phyloP scores from a whole-genome alignment of 2,888 invertebrate species.

The Dolomedes plantarius region DNA sequence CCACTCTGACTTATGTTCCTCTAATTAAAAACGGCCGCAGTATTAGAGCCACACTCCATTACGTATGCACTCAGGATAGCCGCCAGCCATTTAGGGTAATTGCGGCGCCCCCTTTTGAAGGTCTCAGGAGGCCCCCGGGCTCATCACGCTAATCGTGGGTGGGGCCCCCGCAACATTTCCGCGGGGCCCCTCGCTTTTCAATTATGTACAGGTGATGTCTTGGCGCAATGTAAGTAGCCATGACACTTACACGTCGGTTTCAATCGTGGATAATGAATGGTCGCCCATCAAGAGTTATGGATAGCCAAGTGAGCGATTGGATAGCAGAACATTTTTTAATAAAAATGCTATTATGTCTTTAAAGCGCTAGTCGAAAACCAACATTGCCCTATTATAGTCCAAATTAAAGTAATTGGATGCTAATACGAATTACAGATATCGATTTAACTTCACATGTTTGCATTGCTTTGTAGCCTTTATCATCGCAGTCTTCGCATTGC shows the following conservation, averaged over 20 bases:
- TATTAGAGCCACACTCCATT: constrained; percentile 32
- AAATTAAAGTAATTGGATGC: constrained; percentile 9
- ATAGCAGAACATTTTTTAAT: not conserved
- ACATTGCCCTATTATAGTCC: not conserved
- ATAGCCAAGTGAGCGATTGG: not conserved
- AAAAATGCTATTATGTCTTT: constrained; percentile 7
- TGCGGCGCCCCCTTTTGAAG: constrained; percentile 39
- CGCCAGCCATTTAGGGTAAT: constrained; percentile 69
- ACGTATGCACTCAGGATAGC: constrained; percentile 43
- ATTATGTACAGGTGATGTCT: constrained; percentile 31
- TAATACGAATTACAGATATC: not conserved
- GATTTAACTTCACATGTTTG: no score
- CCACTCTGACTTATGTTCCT: constrained; percentile 9
- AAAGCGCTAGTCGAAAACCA: not conserved
- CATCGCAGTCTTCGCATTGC: no score
- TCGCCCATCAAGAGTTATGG: not conserved
- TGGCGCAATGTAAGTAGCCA: constrained; percentile 14
- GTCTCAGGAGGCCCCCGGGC: constrained; percentile 41
- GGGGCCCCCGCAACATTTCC: constrained; percentile 23
- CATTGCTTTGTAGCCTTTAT: no score
- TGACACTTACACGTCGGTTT: constrained; percentile 6
- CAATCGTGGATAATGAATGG: constrained; percentile 12
- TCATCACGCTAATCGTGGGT: constrained; percentile 70
- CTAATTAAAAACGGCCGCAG: constrained; percentile 13
- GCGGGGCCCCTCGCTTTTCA: constrained; percentile 36